phyloP scores from a whole-genome alignment of 2,888 invertebrate genomes.

The Erebia palarica region DNA sequence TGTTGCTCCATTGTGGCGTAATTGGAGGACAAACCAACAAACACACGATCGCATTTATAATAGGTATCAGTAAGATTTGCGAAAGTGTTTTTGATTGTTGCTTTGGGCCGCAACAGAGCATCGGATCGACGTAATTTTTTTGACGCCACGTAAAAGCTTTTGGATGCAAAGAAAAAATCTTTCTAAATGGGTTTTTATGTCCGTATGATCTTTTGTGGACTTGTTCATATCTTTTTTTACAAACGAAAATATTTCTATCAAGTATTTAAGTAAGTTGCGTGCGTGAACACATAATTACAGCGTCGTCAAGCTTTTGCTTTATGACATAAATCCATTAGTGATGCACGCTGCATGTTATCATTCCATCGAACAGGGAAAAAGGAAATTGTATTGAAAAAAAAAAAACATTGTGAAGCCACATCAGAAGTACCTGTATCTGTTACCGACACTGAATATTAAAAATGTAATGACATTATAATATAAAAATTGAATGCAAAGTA shows the following conservation, averaged over 20 bases:
- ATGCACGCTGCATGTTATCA: slow-evolving; percentile 33
- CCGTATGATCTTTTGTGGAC: background rate
- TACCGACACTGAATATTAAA: no score
- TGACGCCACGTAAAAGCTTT: no score
- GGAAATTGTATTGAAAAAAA: background rate
- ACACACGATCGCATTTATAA: no score
- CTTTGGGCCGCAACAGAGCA: no score
- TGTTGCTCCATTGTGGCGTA: no score
- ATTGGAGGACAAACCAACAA: no score
- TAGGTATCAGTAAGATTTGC: no score
- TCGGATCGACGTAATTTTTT: no score
- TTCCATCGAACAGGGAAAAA: slow-evolving; percentile 21
- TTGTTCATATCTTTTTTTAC: background rate
- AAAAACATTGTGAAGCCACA: background rate
- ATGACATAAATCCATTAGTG: slow-evolving; percentile 46
- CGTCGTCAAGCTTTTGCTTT: slow-evolving; percentile 37
- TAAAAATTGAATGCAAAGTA: no score
- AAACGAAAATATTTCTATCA: slow-evolving; percentile 20
- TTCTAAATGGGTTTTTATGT: background rate
- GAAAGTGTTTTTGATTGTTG: no score
- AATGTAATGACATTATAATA: no score
- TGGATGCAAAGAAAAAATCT: background rate
- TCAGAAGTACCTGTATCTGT: no score
- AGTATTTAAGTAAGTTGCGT: slow-evolving; percentile 34
- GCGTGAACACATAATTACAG: slow-evolving; percentile 31